Percentiles rank a stretch among this genome's conserved stretches.
Conservation (phyloP, 2,113 vertebrate species). For the Cheirogaleus medius region DNA sequence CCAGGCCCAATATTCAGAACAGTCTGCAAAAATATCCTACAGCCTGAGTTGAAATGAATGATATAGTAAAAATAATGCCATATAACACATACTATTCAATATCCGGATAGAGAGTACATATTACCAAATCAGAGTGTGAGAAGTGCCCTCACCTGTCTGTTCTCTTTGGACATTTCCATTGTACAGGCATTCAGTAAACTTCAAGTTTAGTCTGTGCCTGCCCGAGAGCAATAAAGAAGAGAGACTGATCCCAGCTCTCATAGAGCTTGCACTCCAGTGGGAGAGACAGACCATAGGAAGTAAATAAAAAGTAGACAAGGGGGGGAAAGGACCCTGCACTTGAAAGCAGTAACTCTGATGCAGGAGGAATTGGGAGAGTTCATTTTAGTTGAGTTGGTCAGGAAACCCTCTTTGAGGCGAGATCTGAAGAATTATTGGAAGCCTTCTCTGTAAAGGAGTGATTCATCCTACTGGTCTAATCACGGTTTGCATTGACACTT, state of each 20-base stretch:
- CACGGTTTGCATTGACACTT: background rate
- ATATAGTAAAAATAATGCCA: background rate
- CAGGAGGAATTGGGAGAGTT: background rate
- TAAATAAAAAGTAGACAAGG: background rate
- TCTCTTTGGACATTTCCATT: background rate
- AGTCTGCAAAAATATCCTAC: background rate
- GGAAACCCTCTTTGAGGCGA: background rate
- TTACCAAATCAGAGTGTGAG: background rate
- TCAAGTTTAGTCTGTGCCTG: background rate
- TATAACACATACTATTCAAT: background rate
- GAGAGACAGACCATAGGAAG: background rate
- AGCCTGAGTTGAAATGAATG: background rate
- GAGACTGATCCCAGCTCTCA: background rate
- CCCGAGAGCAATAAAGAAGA: background rate
- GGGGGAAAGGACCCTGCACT: background rate
- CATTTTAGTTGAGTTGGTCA: background rate
- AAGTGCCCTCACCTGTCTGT: background rate
- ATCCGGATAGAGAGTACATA: background rate
- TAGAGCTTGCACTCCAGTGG: background rate
- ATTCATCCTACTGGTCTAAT: background rate
- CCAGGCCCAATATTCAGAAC: background rate
- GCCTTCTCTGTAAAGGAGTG: background rate
- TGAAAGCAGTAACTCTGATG: background rate
- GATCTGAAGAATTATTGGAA: constrained; percentile 7
- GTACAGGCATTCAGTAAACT: background rate